phyloP scores from a whole-genome alignment of 2,888 invertebrate genomes.

The Apotomis capreana region DNA sequence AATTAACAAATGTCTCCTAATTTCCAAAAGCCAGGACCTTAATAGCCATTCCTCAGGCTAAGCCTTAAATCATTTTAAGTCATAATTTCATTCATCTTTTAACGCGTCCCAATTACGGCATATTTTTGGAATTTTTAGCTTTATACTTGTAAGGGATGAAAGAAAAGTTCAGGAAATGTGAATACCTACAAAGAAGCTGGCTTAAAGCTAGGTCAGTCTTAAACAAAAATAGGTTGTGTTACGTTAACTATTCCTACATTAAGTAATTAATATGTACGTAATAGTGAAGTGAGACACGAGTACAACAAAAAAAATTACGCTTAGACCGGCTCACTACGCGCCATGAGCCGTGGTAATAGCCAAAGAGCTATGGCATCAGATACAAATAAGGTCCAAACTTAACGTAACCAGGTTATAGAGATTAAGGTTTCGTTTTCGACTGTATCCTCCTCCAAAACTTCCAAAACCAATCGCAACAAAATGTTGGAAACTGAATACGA shows the following conservation, averaged over 20 bases:
- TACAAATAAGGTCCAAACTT: no score
- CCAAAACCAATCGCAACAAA: no score
- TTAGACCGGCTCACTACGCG: no score
- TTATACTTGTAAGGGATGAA: not conserved
- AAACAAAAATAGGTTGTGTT: not conserved
- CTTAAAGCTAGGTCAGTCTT: not conserved
- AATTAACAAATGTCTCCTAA: not conserved
- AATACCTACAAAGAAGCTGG: not conserved
- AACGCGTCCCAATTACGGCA: not conserved
- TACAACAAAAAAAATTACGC: no score
- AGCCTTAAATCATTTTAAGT: slow-evolving; percentile 1
- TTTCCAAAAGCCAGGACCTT: not conserved
- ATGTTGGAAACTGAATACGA: no score
- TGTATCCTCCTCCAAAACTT: no score
- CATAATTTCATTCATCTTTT: slow-evolving; percentile 11
- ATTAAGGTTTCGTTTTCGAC: no score
- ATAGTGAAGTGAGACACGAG: no score
- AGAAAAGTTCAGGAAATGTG: not conserved
- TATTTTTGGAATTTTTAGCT: slow-evolving; percentile 8
- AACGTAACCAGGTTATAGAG: no score
- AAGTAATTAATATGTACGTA: not conserved
- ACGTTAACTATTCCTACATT: not conserved
- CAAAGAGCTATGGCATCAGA: no score
- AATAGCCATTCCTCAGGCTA: slow-evolving; percentile 1
- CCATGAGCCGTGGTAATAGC: no score